Evolutionary conservation across 2,113 vertebrate genomes (phyloP).

Genomic region (Oxyruncus cristatus): DNA sequence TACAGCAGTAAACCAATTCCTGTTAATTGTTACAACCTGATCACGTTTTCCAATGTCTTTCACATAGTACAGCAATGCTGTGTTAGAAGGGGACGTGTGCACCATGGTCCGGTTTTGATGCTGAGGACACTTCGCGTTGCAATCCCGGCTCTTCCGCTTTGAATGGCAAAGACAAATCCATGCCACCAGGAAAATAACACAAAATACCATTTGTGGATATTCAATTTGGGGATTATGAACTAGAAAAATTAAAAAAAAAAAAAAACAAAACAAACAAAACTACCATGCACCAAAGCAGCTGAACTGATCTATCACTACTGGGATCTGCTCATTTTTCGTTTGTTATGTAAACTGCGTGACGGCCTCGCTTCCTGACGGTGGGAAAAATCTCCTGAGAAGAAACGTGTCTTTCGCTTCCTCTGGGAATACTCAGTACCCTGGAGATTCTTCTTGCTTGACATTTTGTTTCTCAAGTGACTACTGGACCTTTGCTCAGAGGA

Average conservation of each 20-base stretch:
- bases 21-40: background rate
- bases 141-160: background rate
- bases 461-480: slow-evolving; percentile 58
- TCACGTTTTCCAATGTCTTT: background rate
- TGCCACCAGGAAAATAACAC: background rate
- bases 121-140: background rate
- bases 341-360: background rate
- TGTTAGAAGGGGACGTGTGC: background rate
- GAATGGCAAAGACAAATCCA: background rate
- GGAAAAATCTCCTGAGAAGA: slow-evolving; percentile 71
- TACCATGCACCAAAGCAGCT: background rate
- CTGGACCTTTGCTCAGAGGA: background rate
- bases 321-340: background rate
- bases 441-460: slow-evolving; percentile 54
- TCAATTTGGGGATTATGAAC: background rate
- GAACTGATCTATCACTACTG: slow-evolving; percentile 37
- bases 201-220: background rate
- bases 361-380: slow-evolving; percentile 32
- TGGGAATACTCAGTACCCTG: slow-evolving; percentile 68
- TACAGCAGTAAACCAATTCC: background rate
- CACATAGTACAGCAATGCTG: background rate
- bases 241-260: too few relatives aligned
- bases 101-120: background rate
- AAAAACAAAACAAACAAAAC: too few relatives aligned
- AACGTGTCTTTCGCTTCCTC: slow-evolving; percentile 61